Evolutionary conservation across 2,113 vertebrate species (phyloP).

Genomic region (Aegotheles bennettii): DNA sequence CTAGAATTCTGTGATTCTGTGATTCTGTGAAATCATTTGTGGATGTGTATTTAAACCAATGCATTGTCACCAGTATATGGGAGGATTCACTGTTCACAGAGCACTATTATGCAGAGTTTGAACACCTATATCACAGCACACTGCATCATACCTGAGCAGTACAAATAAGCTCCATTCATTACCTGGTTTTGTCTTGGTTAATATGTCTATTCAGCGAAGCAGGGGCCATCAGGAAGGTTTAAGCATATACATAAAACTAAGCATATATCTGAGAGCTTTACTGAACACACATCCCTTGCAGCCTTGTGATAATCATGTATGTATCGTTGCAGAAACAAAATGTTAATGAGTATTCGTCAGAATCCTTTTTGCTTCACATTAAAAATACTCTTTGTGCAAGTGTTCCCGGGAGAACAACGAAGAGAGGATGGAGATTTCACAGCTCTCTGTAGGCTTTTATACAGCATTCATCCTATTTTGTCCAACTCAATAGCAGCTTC

Average conservation of each 20-base stretch:
- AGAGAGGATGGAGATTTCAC: conserved; percentile 59
- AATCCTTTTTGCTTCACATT: conserved; percentile 57
- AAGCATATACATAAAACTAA: conserved; percentile 9
- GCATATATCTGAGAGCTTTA: conserved; percentile 13
- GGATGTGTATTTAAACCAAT: neutral
- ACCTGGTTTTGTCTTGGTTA: neutral
- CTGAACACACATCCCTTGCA: neutral
- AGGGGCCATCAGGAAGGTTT: neutral
- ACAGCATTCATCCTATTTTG: conserved; percentile 55
- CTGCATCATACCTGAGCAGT: neutral
- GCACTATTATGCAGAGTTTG: neutral
- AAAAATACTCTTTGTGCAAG: conserved; percentile 64
- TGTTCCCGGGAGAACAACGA: conserved; percentile 53
- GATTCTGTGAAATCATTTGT: too few relatives aligned
- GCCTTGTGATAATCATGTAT: conserved; percentile 26
- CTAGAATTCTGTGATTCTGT: too few relatives aligned
- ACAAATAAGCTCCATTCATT: neutral
- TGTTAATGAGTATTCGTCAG: conserved; percentile 58
- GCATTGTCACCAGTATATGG: neutral
- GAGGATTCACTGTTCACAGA: neutral
- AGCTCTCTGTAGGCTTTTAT: conserved; percentile 62
- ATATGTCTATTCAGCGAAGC: neutral
- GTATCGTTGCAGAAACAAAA: conserved; percentile 53
- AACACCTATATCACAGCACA: neutral
- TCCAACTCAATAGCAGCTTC: conserved; percentile 53